Percentiles rank a stretch among this genome's conserved stretches.
Conservation (phyloP, 2,797 vertebrate genomes). For the Arctocebus calabarensis region DNA sequence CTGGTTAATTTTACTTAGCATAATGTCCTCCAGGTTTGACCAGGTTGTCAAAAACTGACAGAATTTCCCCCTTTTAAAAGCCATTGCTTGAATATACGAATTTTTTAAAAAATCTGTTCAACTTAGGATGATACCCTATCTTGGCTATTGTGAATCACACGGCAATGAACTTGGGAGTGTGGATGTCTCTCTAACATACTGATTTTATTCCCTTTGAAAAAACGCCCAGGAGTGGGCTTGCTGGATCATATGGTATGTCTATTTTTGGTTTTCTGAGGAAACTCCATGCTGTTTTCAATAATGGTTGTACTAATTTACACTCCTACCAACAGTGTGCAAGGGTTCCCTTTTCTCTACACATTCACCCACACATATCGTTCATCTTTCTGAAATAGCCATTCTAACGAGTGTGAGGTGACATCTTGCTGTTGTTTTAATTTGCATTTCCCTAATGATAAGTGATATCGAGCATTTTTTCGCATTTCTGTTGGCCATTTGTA, state of each 20-base stretch:
- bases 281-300: not conserved
- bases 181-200: not conserved
- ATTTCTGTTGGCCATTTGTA: not conserved
- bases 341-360: not conserved
- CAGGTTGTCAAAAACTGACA: not conserved
- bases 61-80: not conserved
- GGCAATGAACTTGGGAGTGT: not conserved
- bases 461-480: not conserved
- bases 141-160: not conserved
- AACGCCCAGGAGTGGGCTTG: not conserved
- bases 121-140: not conserved
- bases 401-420: not conserved
- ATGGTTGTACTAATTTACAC: not conserved
- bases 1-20: not conserved
- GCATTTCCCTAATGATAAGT: not conserved
- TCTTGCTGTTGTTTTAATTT: not conserved
- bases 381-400: not conserved
- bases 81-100: not conserved
- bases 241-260: not conserved
- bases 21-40: not conserved
- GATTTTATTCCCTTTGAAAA: not conserved
- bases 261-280: not conserved
- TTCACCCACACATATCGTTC: not conserved
- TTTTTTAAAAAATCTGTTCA: not conserved
- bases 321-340: not conserved